Evolutionary conservation across 2,797 vertebrate species (phyloP).

Genomic region (Denticeps clupeoides): DNA sequence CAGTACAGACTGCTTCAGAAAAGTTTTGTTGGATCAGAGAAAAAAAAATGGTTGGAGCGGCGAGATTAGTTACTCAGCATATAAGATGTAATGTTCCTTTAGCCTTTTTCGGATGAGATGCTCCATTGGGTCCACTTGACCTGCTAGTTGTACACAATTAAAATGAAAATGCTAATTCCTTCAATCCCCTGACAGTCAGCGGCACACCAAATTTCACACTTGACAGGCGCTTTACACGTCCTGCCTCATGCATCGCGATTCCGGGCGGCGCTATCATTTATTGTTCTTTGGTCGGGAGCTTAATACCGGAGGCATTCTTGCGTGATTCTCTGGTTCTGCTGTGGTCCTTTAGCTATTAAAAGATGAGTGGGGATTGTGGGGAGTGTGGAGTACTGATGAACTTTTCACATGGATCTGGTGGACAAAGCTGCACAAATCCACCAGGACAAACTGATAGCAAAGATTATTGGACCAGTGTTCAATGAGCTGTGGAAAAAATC

Average conservation of each 20-base stretch:
- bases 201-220: slow-evolving; percentile 3
- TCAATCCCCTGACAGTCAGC: slow-evolving; percentile 10
- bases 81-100: too few species aligned
- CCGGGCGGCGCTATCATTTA: background rate
- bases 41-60: background rate
- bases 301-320: slow-evolving; percentile 1
- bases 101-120: too few species aligned
- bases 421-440: too few species aligned
- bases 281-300: background rate
- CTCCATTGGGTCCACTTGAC: slow-evolving; percentile 6
- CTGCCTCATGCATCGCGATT: background rate
- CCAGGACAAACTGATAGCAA: too few species aligned
- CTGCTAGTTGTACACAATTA: too few species aligned
- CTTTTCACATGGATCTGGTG: too few species aligned
- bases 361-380: too few species aligned
- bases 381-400: too few species aligned
- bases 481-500: too few species aligned
- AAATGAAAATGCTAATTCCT: slow-evolving; percentile 11
- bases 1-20: background rate
- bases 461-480: too few species aligned
- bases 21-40: background rate
- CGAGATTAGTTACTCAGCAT: too few species aligned
- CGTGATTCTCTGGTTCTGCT: background rate
- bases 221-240: slow-evolving; percentile 8
- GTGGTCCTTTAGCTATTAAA: too few species aligned